phyloP scores from a whole-genome alignment of 2,113 vertebrate genomes.

The Oceanodroma tethys region DNA sequence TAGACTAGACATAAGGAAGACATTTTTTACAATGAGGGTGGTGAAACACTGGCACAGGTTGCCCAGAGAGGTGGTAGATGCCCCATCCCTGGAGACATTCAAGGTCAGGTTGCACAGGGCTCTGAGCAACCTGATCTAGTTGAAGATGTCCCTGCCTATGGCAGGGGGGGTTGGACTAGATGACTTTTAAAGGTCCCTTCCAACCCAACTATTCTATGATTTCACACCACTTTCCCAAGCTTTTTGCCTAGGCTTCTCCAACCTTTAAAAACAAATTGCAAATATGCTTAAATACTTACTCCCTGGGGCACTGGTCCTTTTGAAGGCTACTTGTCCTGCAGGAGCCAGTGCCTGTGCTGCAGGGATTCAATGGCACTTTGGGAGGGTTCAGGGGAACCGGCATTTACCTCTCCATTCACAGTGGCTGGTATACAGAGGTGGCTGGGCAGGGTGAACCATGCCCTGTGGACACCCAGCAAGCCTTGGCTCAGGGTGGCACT shows the following conservation, averaged over 20 bases:
- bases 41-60: too few species aligned
- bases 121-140: too few species aligned
- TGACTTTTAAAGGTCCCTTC: too few species aligned
- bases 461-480: background rate
- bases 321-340: background rate
- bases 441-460: background rate
- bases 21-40: too few species aligned
- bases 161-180: too few species aligned
- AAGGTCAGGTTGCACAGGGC: too few species aligned
- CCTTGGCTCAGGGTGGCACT: background rate
- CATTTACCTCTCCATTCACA: background rate
- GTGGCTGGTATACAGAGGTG: background rate
- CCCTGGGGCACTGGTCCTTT: accelerated
- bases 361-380: background rate
- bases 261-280: background rate
- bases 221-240: background rate
- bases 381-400: background rate
- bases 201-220: too few species aligned
- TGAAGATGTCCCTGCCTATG: too few species aligned
- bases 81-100: too few species aligned
- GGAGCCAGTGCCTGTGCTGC: background rate
- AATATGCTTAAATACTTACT: background rate
- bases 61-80: too few species aligned
- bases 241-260: background rate
- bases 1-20: too few species aligned